Base-by-base conservation (phyloP, 2,797 vertebrate genomes). In the Onychomys arenicola region DNA sequence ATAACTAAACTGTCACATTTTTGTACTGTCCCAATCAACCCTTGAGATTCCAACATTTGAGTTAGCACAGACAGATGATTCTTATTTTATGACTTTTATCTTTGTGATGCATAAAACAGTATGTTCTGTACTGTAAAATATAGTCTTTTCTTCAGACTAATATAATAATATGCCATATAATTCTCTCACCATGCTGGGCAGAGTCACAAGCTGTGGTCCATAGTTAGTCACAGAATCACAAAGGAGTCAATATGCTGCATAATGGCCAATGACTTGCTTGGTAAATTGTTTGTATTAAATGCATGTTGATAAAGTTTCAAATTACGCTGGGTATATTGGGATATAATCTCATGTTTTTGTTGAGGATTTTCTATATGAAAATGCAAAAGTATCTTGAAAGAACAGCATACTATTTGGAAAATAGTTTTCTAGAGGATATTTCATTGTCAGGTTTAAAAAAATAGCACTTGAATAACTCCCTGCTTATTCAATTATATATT, bases 401-500 rank as follows among this genome's bases (percentile, higher is more conserved):
- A 46, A 7, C 43, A 21, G 1, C 12, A 23, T 34, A 89, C 3
- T 52, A 34, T 25, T n/a, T 27, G 23, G 9, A 63, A 93, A 34
- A 63, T 3, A 34, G 43, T 81, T 61, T 49, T 43, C 34, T 55
- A 59, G 9, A 63, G 63, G 23, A 27, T 29, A 32, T 14, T 92
- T 89, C 49, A 6, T 52, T 86, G 34, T 5, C 34, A 90, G 14
- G 91, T 49, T 80, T 90, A 92, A 55, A 63, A 77, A 55, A 82
- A 80, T 43, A 13, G 3, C 34, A 37, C 7, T 88, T 10, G 27
- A 84, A 40, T 57, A n/a, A 88, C 13, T 81, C 25, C 63, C 7
- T 77, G 29, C 84, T 65, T 75, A 71, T 76, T 86, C 43, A 88
- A 49, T 83, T 77, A 32, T 27, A 29, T 77, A 86, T 91, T 91